Conservation (phyloP, 2,888 invertebrate species). For the Mamestra brassicae region DNA sequence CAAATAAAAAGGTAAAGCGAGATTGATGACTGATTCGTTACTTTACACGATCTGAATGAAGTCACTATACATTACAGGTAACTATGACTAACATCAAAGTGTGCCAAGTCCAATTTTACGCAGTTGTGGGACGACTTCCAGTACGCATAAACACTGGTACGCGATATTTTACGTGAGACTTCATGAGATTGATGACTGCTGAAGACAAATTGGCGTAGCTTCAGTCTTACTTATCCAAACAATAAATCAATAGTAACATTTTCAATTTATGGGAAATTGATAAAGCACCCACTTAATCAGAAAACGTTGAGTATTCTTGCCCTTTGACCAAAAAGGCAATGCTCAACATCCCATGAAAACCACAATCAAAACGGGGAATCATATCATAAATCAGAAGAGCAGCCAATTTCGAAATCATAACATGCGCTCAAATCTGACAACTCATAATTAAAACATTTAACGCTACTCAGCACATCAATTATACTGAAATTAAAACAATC, state of each 20-base stretch:
- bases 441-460: constrained; percentile 64
- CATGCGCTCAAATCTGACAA: constrained; percentile 48
- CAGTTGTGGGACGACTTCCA: constrained; percentile 56
- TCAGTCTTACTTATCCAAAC: constrained; percentile 15
- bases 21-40: constrained; percentile 12
- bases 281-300: neutral
- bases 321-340: neutral
- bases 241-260: constrained; percentile 9
- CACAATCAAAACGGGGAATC: constrained; percentile 10
- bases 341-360: constrained; percentile 7
- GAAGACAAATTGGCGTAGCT: constrained; percentile 17
- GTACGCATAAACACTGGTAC: constrained; percentile 31
- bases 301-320: neutral
- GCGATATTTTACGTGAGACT: constrained; percentile 28
- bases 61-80: constrained; percentile 52
- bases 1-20: neutral
- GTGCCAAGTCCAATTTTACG: constrained; percentile 76
- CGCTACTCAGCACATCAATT: constrained; percentile 52
- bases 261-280: neutral
- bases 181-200: constrained; percentile 10
- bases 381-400: constrained; percentile 33
- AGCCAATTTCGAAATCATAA: constrained; percentile 47
- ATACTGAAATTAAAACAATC: constrained; percentile 63
- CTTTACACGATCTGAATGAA: constrained; percentile 47
- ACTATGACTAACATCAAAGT: constrained; percentile 67